Conservation (phyloP, 2,113 vertebrate species). For the Trematomus loennbergii region DNA sequence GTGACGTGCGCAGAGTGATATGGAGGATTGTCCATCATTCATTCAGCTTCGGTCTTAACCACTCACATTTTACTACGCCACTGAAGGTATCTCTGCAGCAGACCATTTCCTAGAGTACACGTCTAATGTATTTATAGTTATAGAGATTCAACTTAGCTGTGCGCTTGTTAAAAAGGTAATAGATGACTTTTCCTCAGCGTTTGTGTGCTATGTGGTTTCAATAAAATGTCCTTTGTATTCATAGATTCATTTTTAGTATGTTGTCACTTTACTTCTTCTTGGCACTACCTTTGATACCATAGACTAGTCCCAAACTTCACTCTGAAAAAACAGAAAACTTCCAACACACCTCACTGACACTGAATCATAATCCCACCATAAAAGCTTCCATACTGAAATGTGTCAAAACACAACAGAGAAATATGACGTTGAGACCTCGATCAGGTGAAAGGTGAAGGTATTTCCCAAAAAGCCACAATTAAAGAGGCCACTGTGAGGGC, state of each 20-base stretch:
- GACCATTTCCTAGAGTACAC: conserved; percentile 11
- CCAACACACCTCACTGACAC: neutral
- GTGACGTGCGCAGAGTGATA: neutral
- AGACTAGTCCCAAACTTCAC: neutral
- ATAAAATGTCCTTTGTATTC: neutral
- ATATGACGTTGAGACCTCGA: neutral
- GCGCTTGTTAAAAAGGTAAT: neutral
- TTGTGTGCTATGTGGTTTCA: conserved; percentile 3
- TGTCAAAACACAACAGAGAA: neutral
- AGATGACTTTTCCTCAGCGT: conserved; percentile 25
- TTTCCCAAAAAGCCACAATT: neutral
- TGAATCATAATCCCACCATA: too few species aligned
- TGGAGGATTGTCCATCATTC: conserved; percentile 27
- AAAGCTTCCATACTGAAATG: too few species aligned
- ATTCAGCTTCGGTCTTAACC: neutral
- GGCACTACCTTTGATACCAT: neutral
- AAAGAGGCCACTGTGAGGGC: neutral
- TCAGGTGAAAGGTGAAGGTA: neutral
- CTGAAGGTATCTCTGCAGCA: neutral
- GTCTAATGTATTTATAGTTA: neutral
- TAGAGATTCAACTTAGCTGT: conserved; percentile 5
- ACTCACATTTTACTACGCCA: conserved; percentile 9
- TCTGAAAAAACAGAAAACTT: neutral
- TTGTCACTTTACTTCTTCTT: neutral
- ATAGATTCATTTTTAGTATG: neutral